phyloP scores from a whole-genome alignment of 2,888 invertebrate genomes.

The Sceliomorpha sp. region DNA sequence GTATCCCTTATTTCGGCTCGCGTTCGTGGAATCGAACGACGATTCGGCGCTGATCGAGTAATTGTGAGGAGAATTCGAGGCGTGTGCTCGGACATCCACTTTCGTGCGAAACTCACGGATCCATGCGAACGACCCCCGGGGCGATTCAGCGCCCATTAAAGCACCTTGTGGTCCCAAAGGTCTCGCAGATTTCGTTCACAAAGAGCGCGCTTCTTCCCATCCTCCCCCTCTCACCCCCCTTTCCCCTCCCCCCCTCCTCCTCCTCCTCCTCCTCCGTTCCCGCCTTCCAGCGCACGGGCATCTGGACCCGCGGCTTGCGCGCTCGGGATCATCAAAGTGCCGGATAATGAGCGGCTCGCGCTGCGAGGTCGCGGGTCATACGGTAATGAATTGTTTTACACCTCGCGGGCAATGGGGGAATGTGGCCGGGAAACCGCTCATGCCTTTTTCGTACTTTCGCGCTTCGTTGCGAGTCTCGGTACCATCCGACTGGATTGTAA shows the following conservation, averaged over 20 bases:
- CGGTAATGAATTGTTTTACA: slow-evolving; percentile 79
- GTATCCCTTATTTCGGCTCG: slow-evolving; percentile 23
- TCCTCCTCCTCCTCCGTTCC: slow-evolving; percentile 8
- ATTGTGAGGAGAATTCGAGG: slow-evolving; percentile 55
- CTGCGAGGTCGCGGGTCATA: slow-evolving; percentile 69
- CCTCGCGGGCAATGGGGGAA: slow-evolving; percentile 68
- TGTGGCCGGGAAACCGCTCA: slow-evolving; percentile 6
- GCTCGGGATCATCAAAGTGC: slow-evolving; percentile 75
- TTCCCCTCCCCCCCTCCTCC: slow-evolving; percentile 12
- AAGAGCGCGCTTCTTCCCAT: slow-evolving; percentile 14
- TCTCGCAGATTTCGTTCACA: slow-evolving; percentile 24
- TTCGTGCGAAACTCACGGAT: slow-evolving; percentile 41
- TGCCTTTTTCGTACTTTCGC: slow-evolving; percentile 12
- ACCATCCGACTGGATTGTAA: too few relatives aligned
- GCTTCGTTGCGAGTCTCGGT: slow-evolving; percentile 16
- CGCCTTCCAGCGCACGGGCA: slow-evolving; percentile 20
- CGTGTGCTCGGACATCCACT: slow-evolving; percentile 44
- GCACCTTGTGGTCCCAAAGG: slow-evolving; percentile 11
- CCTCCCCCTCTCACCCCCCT: slow-evolving; percentile 12
- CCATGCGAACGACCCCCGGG: slow-evolving; percentile 2
- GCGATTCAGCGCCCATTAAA: slow-evolving; percentile 13
- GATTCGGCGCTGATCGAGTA: slow-evolving; percentile 50
- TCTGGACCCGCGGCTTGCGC: slow-evolving; percentile 22
- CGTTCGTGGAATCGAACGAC: slow-evolving; percentile 43
- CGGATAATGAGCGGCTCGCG: slow-evolving; percentile 77